These are phyloP conservation scores for Papilio elwesi DNA, from an alignment of 2,888 invertebrate species.

Conservation along the genomic window DNA sequence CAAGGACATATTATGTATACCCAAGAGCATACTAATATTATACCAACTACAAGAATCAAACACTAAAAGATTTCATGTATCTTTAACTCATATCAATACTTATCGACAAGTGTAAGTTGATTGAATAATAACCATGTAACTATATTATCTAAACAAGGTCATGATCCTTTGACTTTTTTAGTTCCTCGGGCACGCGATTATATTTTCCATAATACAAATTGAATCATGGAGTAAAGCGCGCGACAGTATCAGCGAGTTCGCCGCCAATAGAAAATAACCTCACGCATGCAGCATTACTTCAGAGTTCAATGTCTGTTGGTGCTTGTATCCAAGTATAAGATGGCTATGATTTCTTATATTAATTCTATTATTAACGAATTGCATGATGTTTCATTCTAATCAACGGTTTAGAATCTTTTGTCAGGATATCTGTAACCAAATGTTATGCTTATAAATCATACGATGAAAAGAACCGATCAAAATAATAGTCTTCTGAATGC, in stretches of 20 bases:
- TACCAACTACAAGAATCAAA: too few relatives aligned
- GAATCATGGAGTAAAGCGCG: constrained; percentile 4
- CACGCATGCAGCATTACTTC: neutral
- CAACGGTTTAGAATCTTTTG: too few relatives aligned
- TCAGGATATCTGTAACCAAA: too few relatives aligned
- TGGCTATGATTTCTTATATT: neutral
- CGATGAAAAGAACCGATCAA: too few relatives aligned
- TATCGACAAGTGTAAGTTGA: neutral
- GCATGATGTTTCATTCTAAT: too few relatives aligned
- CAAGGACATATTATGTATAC: too few relatives aligned
- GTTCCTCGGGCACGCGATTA: constrained; percentile 15
- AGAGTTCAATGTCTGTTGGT: neutral
- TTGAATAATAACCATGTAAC: constrained; percentile 9
- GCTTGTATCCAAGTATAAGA: neutral
- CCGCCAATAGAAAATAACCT: neutral
- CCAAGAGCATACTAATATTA: too few relatives aligned
- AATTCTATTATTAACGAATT: too few relatives aligned
- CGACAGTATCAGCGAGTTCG: neutral
- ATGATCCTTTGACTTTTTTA: constrained; percentile 25
- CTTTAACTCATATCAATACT: neutral
- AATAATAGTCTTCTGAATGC: too few relatives aligned
- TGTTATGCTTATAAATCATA: too few relatives aligned
- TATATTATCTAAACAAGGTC: constrained; percentile 16
- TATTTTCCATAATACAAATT: constrained; percentile 19
- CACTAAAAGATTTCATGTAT: neutral